Evolutionary conservation across 2,797 vertebrate species (phyloP).

Genomic region (Catharus ustulatus): DNA sequence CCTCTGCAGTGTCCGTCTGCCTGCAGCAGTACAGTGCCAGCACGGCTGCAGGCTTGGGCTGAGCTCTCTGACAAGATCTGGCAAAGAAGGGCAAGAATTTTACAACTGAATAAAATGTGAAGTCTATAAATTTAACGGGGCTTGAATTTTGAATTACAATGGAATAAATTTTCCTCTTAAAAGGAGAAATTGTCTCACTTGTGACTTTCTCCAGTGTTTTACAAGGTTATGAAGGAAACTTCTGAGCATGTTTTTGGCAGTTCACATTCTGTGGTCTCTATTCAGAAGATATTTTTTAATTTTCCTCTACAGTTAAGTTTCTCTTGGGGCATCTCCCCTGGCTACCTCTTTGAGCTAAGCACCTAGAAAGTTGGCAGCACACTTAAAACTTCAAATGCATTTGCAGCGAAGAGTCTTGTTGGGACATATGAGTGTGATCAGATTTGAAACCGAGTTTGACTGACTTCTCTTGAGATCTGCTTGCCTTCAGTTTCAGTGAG

Average conservation of each 20-base stretch:
- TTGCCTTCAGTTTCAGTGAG: neutral
- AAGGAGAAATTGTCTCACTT: slow-evolving; percentile 10
- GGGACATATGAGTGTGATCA: neutral
- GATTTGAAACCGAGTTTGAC: neutral
- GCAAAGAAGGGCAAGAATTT: slow-evolving; percentile 9
- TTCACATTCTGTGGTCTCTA: neutral
- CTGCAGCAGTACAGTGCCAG: neutral
- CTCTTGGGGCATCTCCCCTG: slow-evolving; percentile 5
- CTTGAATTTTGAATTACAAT: slow-evolving; percentile 43
- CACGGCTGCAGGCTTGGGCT: neutral
- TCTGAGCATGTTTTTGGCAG: slow-evolving; percentile 14
- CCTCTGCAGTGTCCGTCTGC: neutral
- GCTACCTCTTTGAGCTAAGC: slow-evolving; percentile 18
- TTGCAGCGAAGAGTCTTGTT: slow-evolving; percentile 2
- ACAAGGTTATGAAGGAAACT: slow-evolving; percentile 43
- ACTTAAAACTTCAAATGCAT: slow-evolving; percentile 18
- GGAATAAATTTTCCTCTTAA: slow-evolving; percentile 47
- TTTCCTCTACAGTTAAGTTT: neutral
- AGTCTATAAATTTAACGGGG: slow-evolving; percentile 19
- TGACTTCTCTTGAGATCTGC: slow-evolving; percentile 4
- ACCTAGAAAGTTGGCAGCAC: slow-evolving; percentile 27
- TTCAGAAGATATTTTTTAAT: slow-evolving; percentile 4
- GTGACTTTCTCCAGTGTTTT: slow-evolving; percentile 37
- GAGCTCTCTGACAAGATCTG: neutral
- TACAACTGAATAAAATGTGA: slow-evolving; percentile 16